phyloP scores from a whole-genome alignment of 1,140 invertebrate genomes.

The Habropoda laboriosa region DNA sequence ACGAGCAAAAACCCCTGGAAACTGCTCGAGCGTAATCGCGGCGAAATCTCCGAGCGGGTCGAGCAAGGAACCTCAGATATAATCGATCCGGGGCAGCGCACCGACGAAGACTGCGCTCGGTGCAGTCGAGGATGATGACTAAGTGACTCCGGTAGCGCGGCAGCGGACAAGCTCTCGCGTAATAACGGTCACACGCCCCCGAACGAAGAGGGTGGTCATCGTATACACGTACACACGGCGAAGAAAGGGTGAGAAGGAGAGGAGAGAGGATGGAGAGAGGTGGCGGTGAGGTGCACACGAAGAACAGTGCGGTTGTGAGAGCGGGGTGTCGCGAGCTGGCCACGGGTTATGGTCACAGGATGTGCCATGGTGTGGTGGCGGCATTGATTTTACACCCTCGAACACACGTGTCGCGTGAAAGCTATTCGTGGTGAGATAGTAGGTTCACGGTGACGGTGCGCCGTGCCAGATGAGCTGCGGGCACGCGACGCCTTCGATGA shows the following conservation, averaged over 20 bases:
- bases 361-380: slow-evolving; percentile 65
- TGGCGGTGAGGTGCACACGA: background rate
- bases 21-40: background rate
- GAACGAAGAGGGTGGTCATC: slow-evolving; percentile 60
- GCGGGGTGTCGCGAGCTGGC: slow-evolving; percentile 48
- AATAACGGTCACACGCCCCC: slow-evolving; percentile 60
- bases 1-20: background rate
- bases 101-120: slow-evolving; percentile 52
- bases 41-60: background rate
- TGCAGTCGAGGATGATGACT: slow-evolving; percentile 66
- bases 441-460: slow-evolving; percentile 67
- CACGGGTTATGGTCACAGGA: slow-evolving; percentile 68
- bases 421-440: slow-evolving; percentile 77
- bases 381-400: slow-evolving; percentile 77
- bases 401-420: slow-evolving; percentile 76
- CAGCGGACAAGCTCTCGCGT: slow-evolving; percentile 54
- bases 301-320: background rate
- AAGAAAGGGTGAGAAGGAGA: background rate
- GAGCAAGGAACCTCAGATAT: slow-evolving; percentile 23
- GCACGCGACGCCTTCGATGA: slow-evolving; percentile 78
- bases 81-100: slow-evolving; percentile 44
- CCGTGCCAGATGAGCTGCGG: slow-evolving; percentile 74
- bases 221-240: slow-evolving; percentile 4
- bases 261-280: background rate
- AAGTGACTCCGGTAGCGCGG: slow-evolving; percentile 62